phyloP scores from a whole-genome alignment of 2,113 vertebrate genomes.

The Geothlypis trichas region DNA sequence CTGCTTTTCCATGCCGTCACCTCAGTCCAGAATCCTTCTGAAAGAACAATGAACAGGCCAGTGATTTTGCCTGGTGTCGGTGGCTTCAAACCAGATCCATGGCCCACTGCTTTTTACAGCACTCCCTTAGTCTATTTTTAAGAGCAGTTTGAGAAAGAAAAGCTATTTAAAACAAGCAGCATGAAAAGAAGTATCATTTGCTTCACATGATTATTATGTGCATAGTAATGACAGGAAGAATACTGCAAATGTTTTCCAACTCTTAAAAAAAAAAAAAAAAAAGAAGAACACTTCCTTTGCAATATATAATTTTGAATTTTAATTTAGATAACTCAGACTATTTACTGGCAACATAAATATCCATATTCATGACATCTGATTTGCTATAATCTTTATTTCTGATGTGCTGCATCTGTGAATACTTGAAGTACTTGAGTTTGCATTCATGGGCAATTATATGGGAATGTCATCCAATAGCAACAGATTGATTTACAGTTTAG shows the following conservation, averaged over 20 bases:
- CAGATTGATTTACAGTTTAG: slow-evolving; percentile 28
- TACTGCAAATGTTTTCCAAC: slow-evolving; percentile 70
- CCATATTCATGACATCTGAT: slow-evolving; percentile 74
- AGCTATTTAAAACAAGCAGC: slow-evolving; percentile 61
- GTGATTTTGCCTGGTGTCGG: not conserved
- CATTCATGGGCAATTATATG: slow-evolving; percentile 58
- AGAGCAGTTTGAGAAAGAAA: slow-evolving; percentile 19
- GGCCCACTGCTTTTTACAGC: not conserved
- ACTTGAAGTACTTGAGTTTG: slow-evolving; percentile 50
- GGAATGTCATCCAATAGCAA: slow-evolving; percentile 17
- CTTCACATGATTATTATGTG: slow-evolving; percentile 61
- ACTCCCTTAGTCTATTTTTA: slow-evolving; percentile 57
- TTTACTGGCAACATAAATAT: slow-evolving; percentile 71
- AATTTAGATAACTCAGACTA: slow-evolving; percentile 71
- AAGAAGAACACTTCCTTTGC: slow-evolving; percentile 36
- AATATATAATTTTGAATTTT: slow-evolving; percentile 72
- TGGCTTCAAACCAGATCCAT: not conserved
- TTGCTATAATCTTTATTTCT: slow-evolving; percentile 73
- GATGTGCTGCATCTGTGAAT: slow-evolving; percentile 63
- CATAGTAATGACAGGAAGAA: slow-evolving; percentile 67
- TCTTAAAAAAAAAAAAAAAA: slow-evolving; percentile 52
- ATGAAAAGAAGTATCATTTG: slow-evolving; percentile 51
- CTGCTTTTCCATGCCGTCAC: accelerated
- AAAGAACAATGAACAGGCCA: not conserved
- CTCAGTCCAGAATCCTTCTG: not conserved